phyloP scores from a whole-genome alignment of 2,113 vertebrate genomes.

The Acanthochromis polyacanthus region DNA sequence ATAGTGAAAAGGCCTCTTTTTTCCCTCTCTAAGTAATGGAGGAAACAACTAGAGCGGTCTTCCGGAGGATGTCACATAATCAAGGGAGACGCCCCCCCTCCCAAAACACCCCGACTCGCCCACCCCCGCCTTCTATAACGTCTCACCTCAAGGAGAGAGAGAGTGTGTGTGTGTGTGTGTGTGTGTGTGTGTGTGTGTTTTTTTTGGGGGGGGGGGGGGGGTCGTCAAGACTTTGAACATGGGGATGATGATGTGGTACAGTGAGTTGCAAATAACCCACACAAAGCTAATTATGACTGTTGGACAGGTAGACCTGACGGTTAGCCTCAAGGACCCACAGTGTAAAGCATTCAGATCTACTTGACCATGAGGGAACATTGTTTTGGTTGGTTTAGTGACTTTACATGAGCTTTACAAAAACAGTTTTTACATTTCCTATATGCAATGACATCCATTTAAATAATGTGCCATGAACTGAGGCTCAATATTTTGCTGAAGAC shows the following conservation, averaged over 20 bases:
- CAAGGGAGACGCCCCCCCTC: constrained; percentile 80
- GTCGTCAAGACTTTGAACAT: constrained; percentile 11
- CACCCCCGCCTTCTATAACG: constrained; percentile 16
- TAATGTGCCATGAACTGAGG: neutral
- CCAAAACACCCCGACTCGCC: constrained; percentile 9
- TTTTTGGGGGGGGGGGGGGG: too few species aligned
- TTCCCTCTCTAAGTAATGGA: constrained; percentile 91
- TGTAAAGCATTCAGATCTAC: neutral
- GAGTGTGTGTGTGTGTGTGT: neutral
- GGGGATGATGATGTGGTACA: constrained; percentile 82
- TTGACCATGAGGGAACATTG: neutral
- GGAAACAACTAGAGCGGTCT: constrained; percentile 95
- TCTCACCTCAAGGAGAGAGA: constrained; percentile 26
- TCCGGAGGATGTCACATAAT: constrained; percentile 98
- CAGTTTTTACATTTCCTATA: neutral
- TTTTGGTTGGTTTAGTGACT: neutral
- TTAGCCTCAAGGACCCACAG: neutral
- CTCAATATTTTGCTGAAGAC: neutral
- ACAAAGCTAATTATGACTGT: constrained; percentile 36
- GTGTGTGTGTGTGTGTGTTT: too few species aligned
- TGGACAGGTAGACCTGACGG: constrained; percentile 3
- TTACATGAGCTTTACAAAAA: neutral
- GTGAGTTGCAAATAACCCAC: constrained; percentile 70
- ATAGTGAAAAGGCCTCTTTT: constrained; percentile 96
- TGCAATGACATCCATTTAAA: neutral